Base-by-base conservation (phyloP, 1,140 invertebrate genomes). In the Pissodes strobi region DNA sequence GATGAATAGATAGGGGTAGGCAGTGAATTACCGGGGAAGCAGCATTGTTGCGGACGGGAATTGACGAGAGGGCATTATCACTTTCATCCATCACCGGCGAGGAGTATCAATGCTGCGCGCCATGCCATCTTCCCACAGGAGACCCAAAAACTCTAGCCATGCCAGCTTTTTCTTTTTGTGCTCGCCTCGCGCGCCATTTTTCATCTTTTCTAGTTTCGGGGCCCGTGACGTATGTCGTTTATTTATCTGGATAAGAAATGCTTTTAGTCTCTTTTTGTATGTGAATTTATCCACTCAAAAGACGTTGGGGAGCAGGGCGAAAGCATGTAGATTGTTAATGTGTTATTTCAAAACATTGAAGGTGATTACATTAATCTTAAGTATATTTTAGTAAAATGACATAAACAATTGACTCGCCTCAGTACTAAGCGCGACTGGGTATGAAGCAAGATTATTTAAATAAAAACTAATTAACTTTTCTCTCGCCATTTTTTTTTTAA, bases 11-110 rank as follows among this genome's bases (percentile, higher is more conserved):
- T 74, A 74, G 74, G 74, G 72, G 72, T 69, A 72, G 67, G 69
- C 65, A 73, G 72, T 73, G 74, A 73, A 73, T 73, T 74, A 75
- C 68, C 69, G 72, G 74, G 69, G 66, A 69, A 68, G 61, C 69
- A 73, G 75, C 74, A 77, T 77, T 77, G 76, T 70, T 75, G 72
- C 72, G 74, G 78, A 79, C 77, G 75, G 73, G 78, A 72, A 79
- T 79, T 78, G 77, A 78, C 76, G 78, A 78, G 72, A 72, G 74
- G 72, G 74, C 74, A 78, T 79, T 79, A 79, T 79, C 77, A 72
- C 77, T 67, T 64, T 65, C 75, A 79, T 79, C 74, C 74, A 77
- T 79, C 77, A 79, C 74, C 5, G 66, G 65, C 74, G 72, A 72
- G 74, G 75, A 74, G 76, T 78, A 79, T 79, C 77, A 79, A 78